Percentiles rank a stretch among this genome's conserved stretches.
These are phyloP conservation scores for Guaruba guarouba DNA, from an alignment of 2,113 vertebrate species.

Conservation along the genomic window DNA sequence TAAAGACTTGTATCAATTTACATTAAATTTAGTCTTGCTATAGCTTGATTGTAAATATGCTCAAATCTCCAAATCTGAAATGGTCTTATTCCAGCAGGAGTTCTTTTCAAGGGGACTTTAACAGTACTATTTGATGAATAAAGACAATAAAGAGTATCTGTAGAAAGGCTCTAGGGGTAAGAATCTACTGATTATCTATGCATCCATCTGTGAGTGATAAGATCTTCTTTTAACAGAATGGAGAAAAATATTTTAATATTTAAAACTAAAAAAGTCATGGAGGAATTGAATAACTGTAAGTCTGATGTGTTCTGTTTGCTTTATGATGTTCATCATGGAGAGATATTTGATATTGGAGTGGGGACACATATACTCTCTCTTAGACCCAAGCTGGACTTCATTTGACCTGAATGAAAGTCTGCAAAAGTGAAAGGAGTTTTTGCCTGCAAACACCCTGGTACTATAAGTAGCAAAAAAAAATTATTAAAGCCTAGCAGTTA, in stretches of 20 bases:
- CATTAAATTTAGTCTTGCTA: neutral
- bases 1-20: neutral
- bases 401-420: neutral
- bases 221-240: neutral
- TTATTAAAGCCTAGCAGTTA: neutral
- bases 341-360: neutral
- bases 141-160: neutral
- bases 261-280: neutral
- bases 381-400: neutral
- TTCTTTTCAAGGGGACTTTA: neutral
- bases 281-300: neutral
- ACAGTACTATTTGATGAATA: neutral
- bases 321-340: neutral
- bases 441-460: neutral
- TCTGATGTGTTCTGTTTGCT: neutral
- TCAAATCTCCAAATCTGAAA: neutral
- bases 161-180: neutral
- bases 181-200: neutral
- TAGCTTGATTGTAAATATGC: neutral
- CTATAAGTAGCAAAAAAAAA: neutral
- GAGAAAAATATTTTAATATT: neutral
- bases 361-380: neutral
- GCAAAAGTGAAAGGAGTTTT: neutral
- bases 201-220: neutral
- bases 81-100: neutral